Base-by-base conservation (phyloP, 2,888 invertebrate species). In the Oscheius sp. region DNA sequence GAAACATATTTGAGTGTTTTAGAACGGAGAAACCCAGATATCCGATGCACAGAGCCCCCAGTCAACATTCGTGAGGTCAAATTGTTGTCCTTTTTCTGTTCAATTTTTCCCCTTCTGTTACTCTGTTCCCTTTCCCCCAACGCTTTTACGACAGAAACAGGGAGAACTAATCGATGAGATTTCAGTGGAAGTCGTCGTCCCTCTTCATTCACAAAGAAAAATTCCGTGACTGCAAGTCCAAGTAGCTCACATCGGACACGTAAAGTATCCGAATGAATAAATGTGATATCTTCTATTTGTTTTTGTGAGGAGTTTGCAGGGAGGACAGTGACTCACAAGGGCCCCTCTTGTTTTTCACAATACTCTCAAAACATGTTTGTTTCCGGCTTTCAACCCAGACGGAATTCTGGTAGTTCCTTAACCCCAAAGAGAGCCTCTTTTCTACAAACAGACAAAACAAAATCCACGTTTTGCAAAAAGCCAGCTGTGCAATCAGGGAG, bases 161-260 rank as follows among this genome's bases (percentile, higher is more conserved):
- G 42, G 53, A 50, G 17, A 52, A 29, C 50, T 25, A 17, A 12
- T 45, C 20, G 17, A 50, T 58, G 52, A 58, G 58, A 57, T 65
- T 64, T 70, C 42, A 37, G 29, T 6, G 69, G 53, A 29, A 71
- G 71, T 66, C 57, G 73, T 52, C 70, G 65, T 25, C 69, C 34
- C 25, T 75, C 75, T 48, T 75, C 75, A 31, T 55, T 55, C 37
- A 72, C 72, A 70, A 72, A 66, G 57, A 75, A 71, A 69, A 70
- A 69, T 69, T 70, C 68, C 58, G 75, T 72, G 29, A 71, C 68
- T 69, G n/a, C 31, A n/a, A 55, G 55, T 34, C 55, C 55, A 2
- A 17, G 55, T 34, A 34, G 34, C 17, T n/a, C 63, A 10, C 48
- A 27, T 27, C 65, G 65, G n/a, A 37, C 52, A 23, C 29, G 65